phyloP scores from a whole-genome alignment of 2,888 invertebrate species.

The Dastarcus helophoroides region DNA sequence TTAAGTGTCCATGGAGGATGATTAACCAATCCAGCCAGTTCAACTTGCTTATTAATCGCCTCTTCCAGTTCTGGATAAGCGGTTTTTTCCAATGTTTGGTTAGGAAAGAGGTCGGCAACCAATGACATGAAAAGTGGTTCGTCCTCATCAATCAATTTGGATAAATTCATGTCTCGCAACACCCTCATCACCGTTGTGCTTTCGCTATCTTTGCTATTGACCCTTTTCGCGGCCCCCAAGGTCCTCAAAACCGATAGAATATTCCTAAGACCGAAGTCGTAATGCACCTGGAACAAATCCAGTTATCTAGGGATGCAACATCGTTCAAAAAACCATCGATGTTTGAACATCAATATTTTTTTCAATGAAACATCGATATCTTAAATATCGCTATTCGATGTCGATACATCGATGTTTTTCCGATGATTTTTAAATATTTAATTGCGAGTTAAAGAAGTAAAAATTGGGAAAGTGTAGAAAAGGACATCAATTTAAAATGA shows the following conservation, averaged over 20 bases:
- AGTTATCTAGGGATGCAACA: no score
- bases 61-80: slow-evolving; percentile 79
- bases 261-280: slow-evolving; percentile 92
- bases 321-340: no score
- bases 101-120: slow-evolving; percentile 91
- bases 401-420: no score
- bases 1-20: slow-evolving; percentile 95
- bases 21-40: slow-evolving; percentile 67
- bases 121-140: slow-evolving; percentile 95
- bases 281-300: slow-evolving; percentile 80
- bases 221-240: slow-evolving; percentile 82
- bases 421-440: no score
- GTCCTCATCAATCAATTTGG: slow-evolving; percentile 93
- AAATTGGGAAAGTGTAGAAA: no score
- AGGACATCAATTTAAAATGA: no score
- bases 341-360: no score
- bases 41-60: slow-evolving; percentile 75
- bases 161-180: slow-evolving; percentile 94
- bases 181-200: slow-evolving; percentile 95
- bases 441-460: no score
- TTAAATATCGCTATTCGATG: no score
- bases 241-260: slow-evolving; percentile 89
- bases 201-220: slow-evolving; percentile 85
- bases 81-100: slow-evolving; percentile 86
- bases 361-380: no score